Base-by-base conservation (phyloP, 2,888 invertebrate species). In the Sicus ferrugineus region DNA sequence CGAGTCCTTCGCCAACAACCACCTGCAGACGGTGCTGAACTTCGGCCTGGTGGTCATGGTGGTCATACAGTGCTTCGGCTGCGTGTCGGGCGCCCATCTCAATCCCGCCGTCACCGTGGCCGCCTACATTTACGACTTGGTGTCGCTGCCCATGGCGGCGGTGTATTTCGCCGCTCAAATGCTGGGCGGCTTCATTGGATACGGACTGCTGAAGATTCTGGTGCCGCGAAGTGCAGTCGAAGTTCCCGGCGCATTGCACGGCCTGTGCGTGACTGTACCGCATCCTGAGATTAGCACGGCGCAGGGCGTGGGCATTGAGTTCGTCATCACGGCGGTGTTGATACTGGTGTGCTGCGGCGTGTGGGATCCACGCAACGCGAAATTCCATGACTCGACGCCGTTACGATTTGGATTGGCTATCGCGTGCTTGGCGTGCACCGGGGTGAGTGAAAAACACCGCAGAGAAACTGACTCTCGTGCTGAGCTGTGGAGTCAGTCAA, bases 51-150 rank as follows among this genome's bases (percentile, higher is more conserved):
- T 89, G 0, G 90, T 93, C 62, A 86, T 91, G 82, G 85, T 91
- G 48, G 87, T 91, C 73, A 88, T 93, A 64, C 91, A 91, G 88
- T 89, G 89, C 68, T 90, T 93, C 73, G 93, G 92, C 2, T 93
- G 93, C 78, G 88, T 94, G 61, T 93, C 93, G 34, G 92, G 92
- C 28, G 91, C 92, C 0, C 92, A 92, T 79, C 85, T 94, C 78
- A 94, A 94, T 83, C 94, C 94, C 0, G 89, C 90, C 0, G 91
- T 94, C 4, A 92, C 93, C 0, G 80, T 92, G 4, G 89, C 90
- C 0, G 88, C 92, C 0, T 85, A 89, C 1, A 70, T 86, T 42
- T 86, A 85, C 68, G 79, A 85, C 2, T 42, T 81, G 73, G 76
- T 85, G 0, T 73, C 80, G 0, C 68, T 82, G 21, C 76, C 75